phyloP scores from a whole-genome alignment of 2,797 vertebrate genomes.

The Micromesistius poutassou region DNA sequence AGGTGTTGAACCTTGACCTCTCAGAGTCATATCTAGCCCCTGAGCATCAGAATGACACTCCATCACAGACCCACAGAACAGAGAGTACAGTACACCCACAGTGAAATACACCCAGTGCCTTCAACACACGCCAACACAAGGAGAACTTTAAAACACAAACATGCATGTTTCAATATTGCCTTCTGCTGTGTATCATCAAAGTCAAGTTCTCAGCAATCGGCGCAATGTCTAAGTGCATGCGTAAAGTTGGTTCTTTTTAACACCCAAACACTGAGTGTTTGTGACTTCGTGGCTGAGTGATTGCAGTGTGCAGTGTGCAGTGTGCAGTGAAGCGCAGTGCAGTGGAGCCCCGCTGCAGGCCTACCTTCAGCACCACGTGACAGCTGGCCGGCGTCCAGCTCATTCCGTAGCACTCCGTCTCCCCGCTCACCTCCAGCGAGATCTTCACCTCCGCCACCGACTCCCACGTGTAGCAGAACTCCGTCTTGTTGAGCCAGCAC shows the following conservation, averaged over 20 bases:
- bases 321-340: not conserved
- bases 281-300: not conserved
- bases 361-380: conserved; percentile 83
- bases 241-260: not conserved
- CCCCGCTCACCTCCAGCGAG: conserved; percentile 72
- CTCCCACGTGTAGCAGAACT: conserved; percentile 91
- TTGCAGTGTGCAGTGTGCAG: not conserved
- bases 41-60: too few species aligned
- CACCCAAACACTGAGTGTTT: not conserved
- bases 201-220: not conserved
- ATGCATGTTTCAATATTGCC: not conserved
- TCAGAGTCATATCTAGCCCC: too few species aligned
- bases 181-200: not conserved
- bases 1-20: too few species aligned
- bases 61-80: too few species aligned
- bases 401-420: conserved; percentile 83
- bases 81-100: too few species aligned
- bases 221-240: not conserved
- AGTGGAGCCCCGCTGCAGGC: not conserved
- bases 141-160: not conserved
- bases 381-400: conserved; percentile 84
- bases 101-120: too few species aligned
- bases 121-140: not conserved
- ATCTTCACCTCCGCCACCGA: conserved; percentile 82
- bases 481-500: conserved; percentile 85